These are phyloP conservation scores for Drosophila yakuba DNA, from an alignment of 1,140 invertebrate species.

Conservation along the genomic window DNA sequence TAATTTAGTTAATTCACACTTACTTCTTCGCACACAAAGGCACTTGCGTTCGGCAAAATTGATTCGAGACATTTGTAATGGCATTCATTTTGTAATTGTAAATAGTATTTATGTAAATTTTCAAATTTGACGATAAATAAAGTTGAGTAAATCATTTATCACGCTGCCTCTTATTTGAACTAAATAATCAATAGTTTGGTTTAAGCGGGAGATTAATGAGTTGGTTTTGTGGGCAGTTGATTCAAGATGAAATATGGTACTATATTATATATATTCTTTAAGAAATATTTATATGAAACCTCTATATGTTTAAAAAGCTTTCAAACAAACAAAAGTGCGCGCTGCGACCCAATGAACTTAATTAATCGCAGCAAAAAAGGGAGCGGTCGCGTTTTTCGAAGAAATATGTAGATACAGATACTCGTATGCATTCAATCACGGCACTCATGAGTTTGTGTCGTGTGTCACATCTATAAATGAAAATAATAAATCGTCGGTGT, in stretches of 20 bases:
- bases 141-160: conserved; percentile 46
- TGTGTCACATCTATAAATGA: conserved; percentile 62
- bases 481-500: conserved; percentile 74
- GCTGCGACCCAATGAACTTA: conserved; percentile 40
- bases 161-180: not conserved
- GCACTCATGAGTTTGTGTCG: conserved; percentile 38
- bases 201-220: not conserved
- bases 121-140: conserved; percentile 38
- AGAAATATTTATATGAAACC: not conserved
- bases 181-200: not conserved
- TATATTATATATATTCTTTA: too few relatives aligned
- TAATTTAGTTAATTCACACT: conserved; percentile 46
- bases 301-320: not conserved
- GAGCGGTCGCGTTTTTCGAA: conserved; percentile 57
- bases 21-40: conserved; percentile 26
- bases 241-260: too few relatives aligned
- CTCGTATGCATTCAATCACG: conserved; percentile 46
- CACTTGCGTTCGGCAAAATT: conserved; percentile 31
- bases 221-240: too few relatives aligned
- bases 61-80: conserved; percentile 38
- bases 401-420: conserved; percentile 46
- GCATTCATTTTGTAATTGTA: conserved; percentile 43
- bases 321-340: too few relatives aligned
- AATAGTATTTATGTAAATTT: conserved; percentile 53
- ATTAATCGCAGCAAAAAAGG: conserved; percentile 39